Conservation (phyloP, 2,888 invertebrate species). For the Callosobruchus maculatus region DNA sequence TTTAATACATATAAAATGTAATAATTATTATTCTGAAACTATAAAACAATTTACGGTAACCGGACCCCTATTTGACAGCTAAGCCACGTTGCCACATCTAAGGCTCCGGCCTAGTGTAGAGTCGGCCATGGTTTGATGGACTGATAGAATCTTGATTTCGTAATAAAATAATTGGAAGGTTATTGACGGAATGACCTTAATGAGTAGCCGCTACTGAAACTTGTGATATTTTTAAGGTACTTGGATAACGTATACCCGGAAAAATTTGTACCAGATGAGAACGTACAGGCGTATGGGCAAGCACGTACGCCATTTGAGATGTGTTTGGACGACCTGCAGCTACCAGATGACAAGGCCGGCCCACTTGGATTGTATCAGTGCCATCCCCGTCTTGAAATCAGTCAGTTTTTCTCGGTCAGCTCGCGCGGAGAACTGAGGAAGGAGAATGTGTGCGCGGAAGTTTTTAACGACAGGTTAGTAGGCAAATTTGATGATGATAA, state of each 20-base stretch:
- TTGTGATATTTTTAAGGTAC: constrained; percentile 47
- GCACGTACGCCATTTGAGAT: constrained; percentile 58
- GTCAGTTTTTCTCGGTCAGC: constrained; percentile 75
- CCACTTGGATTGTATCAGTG: constrained; percentile 74
- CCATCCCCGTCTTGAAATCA: constrained; percentile 61
- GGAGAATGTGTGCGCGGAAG: constrained; percentile 73
- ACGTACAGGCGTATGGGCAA: constrained; percentile 72
- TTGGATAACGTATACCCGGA: constrained; percentile 84
- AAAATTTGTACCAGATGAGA: constrained; percentile 84
- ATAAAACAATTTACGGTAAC: too few relatives aligned
- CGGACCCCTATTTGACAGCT: too few relatives aligned
- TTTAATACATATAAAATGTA: too few relatives aligned
- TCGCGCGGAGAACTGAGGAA: constrained; percentile 67
- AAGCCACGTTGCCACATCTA: too few relatives aligned
- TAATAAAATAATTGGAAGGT: too few relatives aligned
- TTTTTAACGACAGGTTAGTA: constrained; percentile 41
- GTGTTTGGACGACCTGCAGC: constrained; percentile 78
- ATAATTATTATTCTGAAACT: too few relatives aligned
- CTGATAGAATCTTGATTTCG: too few relatives aligned
- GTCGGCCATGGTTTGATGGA: too few relatives aligned
- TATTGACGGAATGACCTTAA: too few relatives aligned
- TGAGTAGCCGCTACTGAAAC: too few relatives aligned
- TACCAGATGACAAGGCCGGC: constrained; percentile 63
- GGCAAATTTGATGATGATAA: too few relatives aligned
- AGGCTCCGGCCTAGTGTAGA: too few relatives aligned